Base-by-base conservation (phyloP, 2,888 invertebrate species). In the Rotaria macrura region DNA sequence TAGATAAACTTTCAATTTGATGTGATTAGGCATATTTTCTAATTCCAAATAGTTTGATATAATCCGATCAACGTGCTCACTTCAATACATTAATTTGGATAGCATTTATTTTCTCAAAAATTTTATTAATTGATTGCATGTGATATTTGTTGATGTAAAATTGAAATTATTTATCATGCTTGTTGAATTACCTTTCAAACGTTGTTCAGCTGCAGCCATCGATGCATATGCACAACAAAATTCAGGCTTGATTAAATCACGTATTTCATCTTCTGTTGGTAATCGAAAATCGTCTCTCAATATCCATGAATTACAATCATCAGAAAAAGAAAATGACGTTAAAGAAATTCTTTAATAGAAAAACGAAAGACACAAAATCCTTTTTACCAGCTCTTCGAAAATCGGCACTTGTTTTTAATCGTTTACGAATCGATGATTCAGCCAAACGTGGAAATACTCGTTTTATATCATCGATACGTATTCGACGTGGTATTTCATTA, bases 391-490 rank as follows among this genome's bases (percentile, higher is more conserved):
- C 97, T 89, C 99, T 93, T 91, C 97, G 97, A 90, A 99, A 98
- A 90, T 99, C 98, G 0, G 99, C 97, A 91, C 98, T 99, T 38
- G 96, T 92, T 89, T 99, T 99, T 43, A 99, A 92, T 72, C 98
- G 93, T 91, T 99, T 99, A 85, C 99, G 93, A 86, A 99, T 97
- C 86, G 96, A 96, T 89, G 96, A 96, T 90, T 99, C 99, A 0
- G 97, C 96, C 91, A 98, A 96, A 0, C 95, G 95, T 0, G 99
- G 98, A 90, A 99, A 99, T 0, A 98, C 97, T 89, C 94, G 93
- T 90, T 96, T 97, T 65, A 99, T 97, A 89, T 99, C 98, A 89
- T 99, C 99, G 97, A 98, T 99, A 91, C 95, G 95, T 85, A 99
- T 96, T 88, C 97, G 93, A 6, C 95, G 93, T 0, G 98, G 98